Base-by-base conservation (phyloP, 2,888 invertebrate species). In the Clitarchus hookeri region DNA sequence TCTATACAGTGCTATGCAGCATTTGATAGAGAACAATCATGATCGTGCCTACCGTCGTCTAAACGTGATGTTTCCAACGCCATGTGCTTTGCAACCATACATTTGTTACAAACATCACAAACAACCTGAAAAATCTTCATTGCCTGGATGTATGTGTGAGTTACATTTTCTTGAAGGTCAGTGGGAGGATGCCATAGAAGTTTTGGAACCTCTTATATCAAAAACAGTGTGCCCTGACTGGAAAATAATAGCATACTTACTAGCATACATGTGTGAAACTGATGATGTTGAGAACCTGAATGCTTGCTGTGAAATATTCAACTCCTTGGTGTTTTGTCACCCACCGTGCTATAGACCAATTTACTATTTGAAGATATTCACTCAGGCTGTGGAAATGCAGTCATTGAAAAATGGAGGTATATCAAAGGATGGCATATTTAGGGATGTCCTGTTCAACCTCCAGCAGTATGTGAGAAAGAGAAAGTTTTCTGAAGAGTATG, bases 321-420 rank as follows among this genome's bases (percentile, higher is more conserved):
- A 19, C 16, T 65, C 65, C 19, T n/a, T 65, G 23, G 19, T 65
- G n/a, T 65, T 19, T 9, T 65, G 65, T 65, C 65, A 65, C n/a
- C 65, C 65, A 65, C 65, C 65, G 0, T 65, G 65, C n/a, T 65
- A 65, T 19, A 23, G 19, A 65, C 23, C 65, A 65, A 65, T 2
- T 65, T 65, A 65, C 65, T 65, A 65, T 23, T 65, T 65, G 65
- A 65, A 65, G 65, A n/a, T 65, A n/a, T n/a, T 65, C 65, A 65
- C 65, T 65, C 65, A 65, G n/a, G 65, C 65, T 0, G 65, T 65
- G 6, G 65, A 65, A 65, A 23, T 65, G 65, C 65, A 65, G 65
- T 65, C 65, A 65, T 65, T 65, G 16, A 65, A 19, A 2, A 65
- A 65, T n/a, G 65, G 65, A 65, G 65, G 65, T 65, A 65, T 65